phyloP scores from a whole-genome alignment of 2,797 vertebrate genomes.

The Zenarchopterus dispar region DNA sequence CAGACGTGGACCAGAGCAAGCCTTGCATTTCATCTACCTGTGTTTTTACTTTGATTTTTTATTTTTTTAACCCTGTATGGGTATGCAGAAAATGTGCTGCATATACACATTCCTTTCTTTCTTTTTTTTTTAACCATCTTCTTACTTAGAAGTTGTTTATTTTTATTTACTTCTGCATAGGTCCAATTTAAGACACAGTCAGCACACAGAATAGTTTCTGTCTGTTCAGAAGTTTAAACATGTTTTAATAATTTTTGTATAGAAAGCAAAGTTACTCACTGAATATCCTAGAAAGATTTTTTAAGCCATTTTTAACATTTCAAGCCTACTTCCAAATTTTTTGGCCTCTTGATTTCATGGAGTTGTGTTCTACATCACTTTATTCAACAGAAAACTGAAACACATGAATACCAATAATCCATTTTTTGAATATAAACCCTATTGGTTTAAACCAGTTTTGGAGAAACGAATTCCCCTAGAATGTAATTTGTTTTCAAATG shows the following conservation, averaged over 20 bases:
- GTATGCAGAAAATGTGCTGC: slow-evolving; percentile 28
- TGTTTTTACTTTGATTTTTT: not conserved
- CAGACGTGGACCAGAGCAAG: slow-evolving; percentile 42
- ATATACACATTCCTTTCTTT: slow-evolving; percentile 20
- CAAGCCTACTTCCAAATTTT: too few relatives aligned
- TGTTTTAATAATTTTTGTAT: slow-evolving; percentile 1
- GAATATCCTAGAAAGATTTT: not conserved
- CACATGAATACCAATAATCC: too few relatives aligned
- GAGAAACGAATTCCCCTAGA: too few relatives aligned
- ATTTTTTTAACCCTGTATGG: slow-evolving; percentile 11
- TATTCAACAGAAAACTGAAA: too few relatives aligned
- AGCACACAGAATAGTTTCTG: slow-evolving; percentile 1
- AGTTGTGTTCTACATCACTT: too few relatives aligned
- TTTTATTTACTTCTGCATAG: slow-evolving; percentile 15
- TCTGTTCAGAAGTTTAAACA: slow-evolving; percentile 1
- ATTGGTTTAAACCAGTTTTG: too few relatives aligned
- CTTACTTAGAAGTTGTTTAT: slow-evolving; percentile 9
- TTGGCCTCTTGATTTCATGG: too few relatives aligned
- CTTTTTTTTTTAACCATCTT: slow-evolving; percentile 8
- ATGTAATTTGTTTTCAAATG: too few relatives aligned
- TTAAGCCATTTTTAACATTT: too few relatives aligned
- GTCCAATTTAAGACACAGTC: slow-evolving; percentile 8
- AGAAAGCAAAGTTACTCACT: not conserved
- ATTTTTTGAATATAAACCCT: too few relatives aligned
- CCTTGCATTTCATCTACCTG: slow-evolving; percentile 21